Conservation (phyloP, 2,797 vertebrate species). For the Odontamblyopus lacepedii region DNA sequence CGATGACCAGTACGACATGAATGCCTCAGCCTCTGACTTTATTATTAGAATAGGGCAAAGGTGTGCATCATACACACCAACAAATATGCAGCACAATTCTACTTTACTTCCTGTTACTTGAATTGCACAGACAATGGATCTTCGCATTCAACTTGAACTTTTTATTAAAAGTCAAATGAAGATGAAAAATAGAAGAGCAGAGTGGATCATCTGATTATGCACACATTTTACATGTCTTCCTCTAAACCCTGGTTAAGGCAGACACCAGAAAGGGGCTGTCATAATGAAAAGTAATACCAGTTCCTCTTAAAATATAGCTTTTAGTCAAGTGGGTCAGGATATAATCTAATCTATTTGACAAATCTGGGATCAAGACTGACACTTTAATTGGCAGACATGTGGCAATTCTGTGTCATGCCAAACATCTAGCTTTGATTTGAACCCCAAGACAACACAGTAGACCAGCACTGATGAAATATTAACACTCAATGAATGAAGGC, state of each 20-base stretch:
- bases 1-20: slow-evolving; percentile 71
- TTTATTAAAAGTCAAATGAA: slow-evolving; percentile 68
- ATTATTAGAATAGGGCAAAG: slow-evolving; percentile 78
- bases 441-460: slow-evolving; percentile 55
- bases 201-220: slow-evolving; percentile 38
- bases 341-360: slow-evolving; percentile 40
- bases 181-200: slow-evolving; percentile 46
- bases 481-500: slow-evolving; percentile 64
- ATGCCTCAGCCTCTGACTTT: slow-evolving; percentile 69
- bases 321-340: slow-evolving; percentile 21
- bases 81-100: slow-evolving; percentile 52
- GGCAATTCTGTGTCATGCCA: slow-evolving; percentile 53
- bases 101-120: slow-evolving; percentile 58
- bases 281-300: background rate
- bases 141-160: slow-evolving; percentile 69
- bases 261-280: background rate
- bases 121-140: slow-evolving; percentile 55
- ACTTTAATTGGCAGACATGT: slow-evolving; percentile 48
- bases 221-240: slow-evolving; percentile 34
- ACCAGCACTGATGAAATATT: slow-evolving; percentile 74
- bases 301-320: slow-evolving; percentile 11
- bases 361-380: slow-evolving; percentile 37
- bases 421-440: slow-evolving; percentile 61
- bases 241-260: slow-evolving; percentile 17
- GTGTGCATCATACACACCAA: slow-evolving; percentile 64